phyloP scores from a whole-genome alignment of 2,797 vertebrate species.

The Bovichtus diacanthus region DNA sequence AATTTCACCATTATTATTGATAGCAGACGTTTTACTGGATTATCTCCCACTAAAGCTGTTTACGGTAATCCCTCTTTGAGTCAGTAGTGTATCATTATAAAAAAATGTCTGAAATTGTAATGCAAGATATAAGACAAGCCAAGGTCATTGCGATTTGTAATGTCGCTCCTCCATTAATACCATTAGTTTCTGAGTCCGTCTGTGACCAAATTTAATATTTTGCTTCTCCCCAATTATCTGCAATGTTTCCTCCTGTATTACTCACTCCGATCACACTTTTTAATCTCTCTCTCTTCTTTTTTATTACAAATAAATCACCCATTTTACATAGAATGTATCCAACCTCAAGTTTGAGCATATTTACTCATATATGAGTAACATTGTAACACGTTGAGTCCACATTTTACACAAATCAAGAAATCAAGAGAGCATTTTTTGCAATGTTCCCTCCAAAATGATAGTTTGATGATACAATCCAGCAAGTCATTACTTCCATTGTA shows the following conservation, averaged over 20 bases:
- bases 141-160: too few relatives aligned
- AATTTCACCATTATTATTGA: background rate
- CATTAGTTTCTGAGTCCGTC: background rate
- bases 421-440: too few relatives aligned
- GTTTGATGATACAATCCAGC: conserved; percentile 1
- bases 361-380: background rate
- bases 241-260: background rate
- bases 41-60: too few relatives aligned
- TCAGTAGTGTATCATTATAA: too few relatives aligned
- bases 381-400: too few relatives aligned
- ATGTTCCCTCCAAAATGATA: background rate
- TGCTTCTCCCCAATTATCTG: background rate
- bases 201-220: background rate
- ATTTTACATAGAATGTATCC: background rate
- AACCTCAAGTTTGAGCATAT: background rate
- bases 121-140: too few relatives aligned
- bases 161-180: background rate
- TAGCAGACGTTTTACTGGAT: too few relatives aligned
- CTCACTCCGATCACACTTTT: background rate
- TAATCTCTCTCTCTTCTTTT: too few relatives aligned
- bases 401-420: too few relatives aligned
- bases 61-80: too few relatives aligned
- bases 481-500: background rate
- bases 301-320: too few relatives aligned
- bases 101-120: too few relatives aligned